Evolutionary conservation across 2,797 vertebrate genomes (phyloP), one percentile per base, ranked within the genome.

Genomic region (Enteromius unitaeniatus): DNA sequence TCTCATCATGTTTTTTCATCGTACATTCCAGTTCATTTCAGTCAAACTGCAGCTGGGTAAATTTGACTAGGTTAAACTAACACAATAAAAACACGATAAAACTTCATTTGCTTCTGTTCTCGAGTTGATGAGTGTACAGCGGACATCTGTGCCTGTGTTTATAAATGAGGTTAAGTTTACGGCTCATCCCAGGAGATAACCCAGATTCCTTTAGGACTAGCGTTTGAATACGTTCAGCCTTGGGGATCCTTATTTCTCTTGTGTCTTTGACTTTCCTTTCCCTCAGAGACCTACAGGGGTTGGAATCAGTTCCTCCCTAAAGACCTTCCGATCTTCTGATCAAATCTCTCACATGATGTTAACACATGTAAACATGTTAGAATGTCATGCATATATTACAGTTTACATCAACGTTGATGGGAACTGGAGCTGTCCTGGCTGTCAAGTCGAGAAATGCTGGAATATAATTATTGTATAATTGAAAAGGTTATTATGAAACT

Each of bases 281-380:
- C 49, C 86, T 87, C 87, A 34, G 70, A 88, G 86, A 82, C 45
- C 26, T 28, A 21, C n/a, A 65, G 15, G 3, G 28, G 3, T 21
- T 31, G 62, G 13, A 37, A 79, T 37, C 23, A 3, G 21, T 79
- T 47, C 45, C 45, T 79, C 47, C 77, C 62, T 17, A 28, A 79
- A 67, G 77, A 79, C 19, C 45, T 9, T 2, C 1, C 14, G 10
- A 72, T 62, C 58, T 31, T 65, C 42, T 45, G 55, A 26, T 79
- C 62, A 40, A 62, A 60, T 19, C 34, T 19, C n/a, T 62, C n/a
- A 42, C 37, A 45, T 19, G 10, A 55, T 76, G 55, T 28, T 62
- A 19, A 62, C 58, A 28, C 26, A 45, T 21, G 10, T 45, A 45
- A 77, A 62, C 74, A 11, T 13, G 26, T 73, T 13, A 34, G 3